A percentile compares a stretch with the other conserved stretches of the same genome.
phyloP scores from a whole-genome alignment of 2,113 vertebrate genomes.

The Podilymbus podiceps region DNA sequence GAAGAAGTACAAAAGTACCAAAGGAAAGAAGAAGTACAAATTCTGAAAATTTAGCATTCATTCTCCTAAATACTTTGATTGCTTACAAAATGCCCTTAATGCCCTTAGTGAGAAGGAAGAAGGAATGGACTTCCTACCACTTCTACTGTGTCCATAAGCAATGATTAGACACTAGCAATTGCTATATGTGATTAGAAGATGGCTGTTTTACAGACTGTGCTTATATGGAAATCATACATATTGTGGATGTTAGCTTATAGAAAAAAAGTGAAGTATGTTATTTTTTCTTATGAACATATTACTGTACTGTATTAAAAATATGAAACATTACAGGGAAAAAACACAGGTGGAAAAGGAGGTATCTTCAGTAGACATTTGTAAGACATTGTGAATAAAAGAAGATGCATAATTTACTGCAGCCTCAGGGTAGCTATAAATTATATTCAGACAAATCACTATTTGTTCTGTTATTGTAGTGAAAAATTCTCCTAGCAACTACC shows the following conservation, averaged over 20 bases:
- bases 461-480: conserved; percentile 19
- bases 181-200: background rate
- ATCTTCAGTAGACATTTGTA: background rate
- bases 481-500: conserved; percentile 1
- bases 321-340: background rate
- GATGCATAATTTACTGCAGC: conserved; percentile 31
- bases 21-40: background rate
- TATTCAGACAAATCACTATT: conserved; percentile 49
- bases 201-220: background rate
- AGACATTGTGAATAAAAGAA: conserved; percentile 29
- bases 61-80: background rate
- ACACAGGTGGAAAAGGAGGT: background rate
- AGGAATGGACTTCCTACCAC: background rate
- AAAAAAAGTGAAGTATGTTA: background rate
- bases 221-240: background rate
- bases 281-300: background rate
- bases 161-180: background rate
- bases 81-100: background rate
- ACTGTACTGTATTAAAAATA: background rate
- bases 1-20: background rate
- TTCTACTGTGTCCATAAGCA: background rate
- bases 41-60: background rate
- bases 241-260: background rate
- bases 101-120: background rate
- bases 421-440: conserved; percentile 32